Percentiles rank a stretch among this genome's conserved stretches.
Evolutionary conservation across 2,113 vertebrate species (phyloP).

Genomic region (Phaethornis superciliosus): DNA sequence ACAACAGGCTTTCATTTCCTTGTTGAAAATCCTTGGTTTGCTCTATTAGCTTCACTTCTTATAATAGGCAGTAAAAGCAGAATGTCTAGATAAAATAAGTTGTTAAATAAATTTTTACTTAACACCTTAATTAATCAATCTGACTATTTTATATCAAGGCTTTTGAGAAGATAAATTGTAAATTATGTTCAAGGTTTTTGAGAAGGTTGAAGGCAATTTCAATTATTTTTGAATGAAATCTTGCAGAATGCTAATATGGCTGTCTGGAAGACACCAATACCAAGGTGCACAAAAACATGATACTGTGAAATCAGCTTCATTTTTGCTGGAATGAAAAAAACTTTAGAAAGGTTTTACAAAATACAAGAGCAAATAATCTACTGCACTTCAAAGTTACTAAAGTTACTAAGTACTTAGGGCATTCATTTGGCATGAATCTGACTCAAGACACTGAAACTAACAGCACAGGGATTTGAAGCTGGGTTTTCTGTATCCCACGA

Average conservation of each 20-base stretch:
- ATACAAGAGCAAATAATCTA: background rate
- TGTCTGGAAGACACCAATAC: background rate
- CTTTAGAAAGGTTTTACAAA: slow-evolving; percentile 37
- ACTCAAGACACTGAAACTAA: background rate
- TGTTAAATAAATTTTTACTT: slow-evolving; percentile 6
- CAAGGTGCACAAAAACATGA: background rate
- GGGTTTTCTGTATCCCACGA: background rate
- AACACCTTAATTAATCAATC: background rate
- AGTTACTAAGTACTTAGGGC: background rate
- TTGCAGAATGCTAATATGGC: background rate
- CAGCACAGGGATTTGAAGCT: background rate
- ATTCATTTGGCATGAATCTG: background rate
- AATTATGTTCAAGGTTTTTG: background rate
- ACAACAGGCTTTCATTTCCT: background rate
- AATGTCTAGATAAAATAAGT: background rate
- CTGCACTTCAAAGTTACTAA: slow-evolving; percentile 9
- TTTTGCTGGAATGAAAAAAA: slow-evolving; percentile 18
- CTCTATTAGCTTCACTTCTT: background rate
- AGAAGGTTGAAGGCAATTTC: background rate
- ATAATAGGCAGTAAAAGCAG: background rate
- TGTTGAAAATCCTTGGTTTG: background rate
- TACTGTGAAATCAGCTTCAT: slow-evolving; percentile 27
- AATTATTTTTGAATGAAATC: background rate
- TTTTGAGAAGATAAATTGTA: background rate
- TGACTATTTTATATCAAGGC: background rate